Evolutionary conservation across 2,797 vertebrate genomes (phyloP), one percentile per base, ranked within the genome.

Genomic region (Lerista edwardsae): DNA sequence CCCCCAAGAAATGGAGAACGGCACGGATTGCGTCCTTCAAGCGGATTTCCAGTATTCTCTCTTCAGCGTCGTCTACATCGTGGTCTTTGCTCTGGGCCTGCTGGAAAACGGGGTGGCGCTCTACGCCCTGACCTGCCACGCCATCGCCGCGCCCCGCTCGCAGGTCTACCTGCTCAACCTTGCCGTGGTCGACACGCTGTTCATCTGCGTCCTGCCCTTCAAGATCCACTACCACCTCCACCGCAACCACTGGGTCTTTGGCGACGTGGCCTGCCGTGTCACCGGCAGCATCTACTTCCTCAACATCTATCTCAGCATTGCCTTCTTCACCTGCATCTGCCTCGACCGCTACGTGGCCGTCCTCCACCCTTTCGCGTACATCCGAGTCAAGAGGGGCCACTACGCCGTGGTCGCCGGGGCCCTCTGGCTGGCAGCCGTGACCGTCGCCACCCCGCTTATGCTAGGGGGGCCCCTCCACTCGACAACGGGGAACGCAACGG

Each of bases 321-420:
- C 93, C 51, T 97, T 98, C 81, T 96, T 98, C 93, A 95, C 96
- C 27, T 97, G 97, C 36, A 96, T 98, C 71, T 97, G 96, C 0
- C 73, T 97, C 3, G 97, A 98, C 51, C 95, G 97, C 14, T 98
- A 97, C 84, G 8, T 98, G 0, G 97, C 97, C 0, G 96, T 95
- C 0, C 87, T 97, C 27, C 95, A 97, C 34, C 97, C 97, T 0
- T 94, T 97, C 39, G 59, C 36, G 0, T 97, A 97, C 87, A 81
- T 97, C 86, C 92, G 75, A 27, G 65, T 97, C 74, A 90, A 80
- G 2, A 93, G 77, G 85, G 15, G 47, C 2, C 72, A 90, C 0
- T 94, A 83, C 0, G 0, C 93, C 0, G 0, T 87, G 27, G 44
- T 93, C 2, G 94, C 94, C 19, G 41, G 90, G 0, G 1, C 19